These are phyloP conservation scores for Dasysyrphus tricinctus DNA, from an alignment of 2,888 invertebrate genomes.

Conservation along the genomic window DNA sequence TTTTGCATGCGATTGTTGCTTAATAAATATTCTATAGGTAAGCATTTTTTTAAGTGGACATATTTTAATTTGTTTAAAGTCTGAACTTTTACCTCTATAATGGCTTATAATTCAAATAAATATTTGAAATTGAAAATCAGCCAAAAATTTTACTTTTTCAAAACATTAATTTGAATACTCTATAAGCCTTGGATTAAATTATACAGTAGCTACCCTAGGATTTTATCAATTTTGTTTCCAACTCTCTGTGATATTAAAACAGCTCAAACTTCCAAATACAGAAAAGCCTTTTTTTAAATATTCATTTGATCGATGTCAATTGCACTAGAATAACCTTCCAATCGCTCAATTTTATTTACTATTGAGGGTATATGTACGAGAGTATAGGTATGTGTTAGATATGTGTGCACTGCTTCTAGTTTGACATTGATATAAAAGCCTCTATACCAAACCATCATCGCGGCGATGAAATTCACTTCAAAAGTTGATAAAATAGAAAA, in stretches of 20 bases:
- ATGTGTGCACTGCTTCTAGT: not conserved
- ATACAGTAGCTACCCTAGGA: not conserved
- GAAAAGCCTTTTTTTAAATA: constrained; percentile 40
- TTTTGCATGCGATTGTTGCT: no score
- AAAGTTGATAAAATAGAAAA: constrained; percentile 25
- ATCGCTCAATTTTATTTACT: constrained; percentile 28
- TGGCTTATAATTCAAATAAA: not conserved
- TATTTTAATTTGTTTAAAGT: no score
- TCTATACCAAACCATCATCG: constrained; percentile 8
- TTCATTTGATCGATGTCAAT: constrained; percentile 57
- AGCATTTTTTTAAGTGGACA: no score
- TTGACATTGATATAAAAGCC: constrained; percentile 19
- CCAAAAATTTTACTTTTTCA: not conserved
- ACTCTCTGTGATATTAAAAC: not conserved
- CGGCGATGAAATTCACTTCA: constrained; percentile 38
- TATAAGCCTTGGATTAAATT: not conserved
- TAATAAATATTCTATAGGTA: no score
- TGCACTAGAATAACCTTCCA: constrained; percentile 47
- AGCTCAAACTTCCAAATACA: constrained; percentile 1
- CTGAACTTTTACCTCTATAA: no score
- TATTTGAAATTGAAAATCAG: not conserved
- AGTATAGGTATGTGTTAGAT: not conserved
- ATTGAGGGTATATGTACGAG: not conserved
- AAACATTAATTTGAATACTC: not conserved
- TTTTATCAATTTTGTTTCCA: not conserved